phyloP scores from a whole-genome alignment of 2,797 vertebrate species.

The Smutsia temminckii region DNA sequence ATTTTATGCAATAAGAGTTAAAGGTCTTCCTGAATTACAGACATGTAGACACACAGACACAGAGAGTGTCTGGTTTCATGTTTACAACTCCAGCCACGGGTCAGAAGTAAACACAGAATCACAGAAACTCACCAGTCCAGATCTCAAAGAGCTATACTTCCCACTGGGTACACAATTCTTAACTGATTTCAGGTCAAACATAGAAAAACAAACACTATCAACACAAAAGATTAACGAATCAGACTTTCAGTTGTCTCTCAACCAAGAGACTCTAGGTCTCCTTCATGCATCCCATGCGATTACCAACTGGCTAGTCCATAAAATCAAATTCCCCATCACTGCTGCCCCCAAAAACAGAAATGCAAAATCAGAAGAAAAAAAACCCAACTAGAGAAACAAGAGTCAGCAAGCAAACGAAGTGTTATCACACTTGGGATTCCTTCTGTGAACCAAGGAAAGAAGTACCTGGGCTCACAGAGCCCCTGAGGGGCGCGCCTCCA shows the following conservation, averaged over 20 bases:
- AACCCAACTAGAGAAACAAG: background rate
- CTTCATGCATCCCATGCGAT: background rate
- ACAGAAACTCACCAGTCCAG: background rate
- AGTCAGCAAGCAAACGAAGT: background rate
- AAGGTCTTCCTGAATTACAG: background rate
- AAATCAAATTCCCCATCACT: background rate
- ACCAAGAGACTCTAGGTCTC: background rate
- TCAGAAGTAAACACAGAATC: background rate
- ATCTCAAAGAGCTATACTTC: background rate
- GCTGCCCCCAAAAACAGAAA: background rate
- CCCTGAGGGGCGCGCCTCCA: too few species aligned
- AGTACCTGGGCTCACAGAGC: background rate
- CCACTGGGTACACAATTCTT: background rate
- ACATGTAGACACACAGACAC: background rate
- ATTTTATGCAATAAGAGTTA: background rate
- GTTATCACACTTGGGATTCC: background rate
- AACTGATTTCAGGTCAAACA: background rate
- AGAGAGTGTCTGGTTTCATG: background rate
- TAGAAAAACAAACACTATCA: background rate
- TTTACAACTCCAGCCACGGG: background rate
- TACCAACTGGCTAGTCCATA: background rate
- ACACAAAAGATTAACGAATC: background rate
- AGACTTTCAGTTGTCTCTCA: background rate
- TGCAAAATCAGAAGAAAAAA: background rate
- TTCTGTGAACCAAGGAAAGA: background rate